These are phyloP conservation scores for Psophia crepitans DNA, from an alignment of 2,113 vertebrate genomes.

Conservation along the genomic window DNA sequence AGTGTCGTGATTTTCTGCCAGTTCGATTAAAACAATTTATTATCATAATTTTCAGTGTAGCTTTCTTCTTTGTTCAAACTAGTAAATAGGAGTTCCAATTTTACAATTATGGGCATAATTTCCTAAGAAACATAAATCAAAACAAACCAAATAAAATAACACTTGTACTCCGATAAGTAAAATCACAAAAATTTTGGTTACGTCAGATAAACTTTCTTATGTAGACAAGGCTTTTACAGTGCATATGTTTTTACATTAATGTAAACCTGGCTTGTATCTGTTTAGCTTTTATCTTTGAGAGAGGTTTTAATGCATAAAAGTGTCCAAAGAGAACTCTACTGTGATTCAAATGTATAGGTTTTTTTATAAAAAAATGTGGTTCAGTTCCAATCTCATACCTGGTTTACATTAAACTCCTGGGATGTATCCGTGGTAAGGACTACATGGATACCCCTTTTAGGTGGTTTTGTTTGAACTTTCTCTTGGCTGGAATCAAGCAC, in stretches of 20 bases:
- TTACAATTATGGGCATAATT: not conserved
- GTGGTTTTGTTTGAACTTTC: not conserved
- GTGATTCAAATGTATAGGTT: not conserved
- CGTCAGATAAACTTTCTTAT: not conserved
- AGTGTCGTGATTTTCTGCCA: not conserved
- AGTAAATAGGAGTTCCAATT: not conserved
- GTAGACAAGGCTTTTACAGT: not conserved
- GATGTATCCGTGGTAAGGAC: not conserved
- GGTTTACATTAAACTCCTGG: not conserved
- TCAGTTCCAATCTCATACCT: not conserved
- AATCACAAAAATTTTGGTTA: not conserved
- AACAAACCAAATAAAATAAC: not conserved
- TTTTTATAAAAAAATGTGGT: not conserved
- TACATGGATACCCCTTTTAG: not conserved
- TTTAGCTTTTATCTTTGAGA: not conserved
- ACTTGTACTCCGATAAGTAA: not conserved
- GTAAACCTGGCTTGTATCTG: not conserved
- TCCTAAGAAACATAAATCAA: not conserved
- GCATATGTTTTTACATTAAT: not conserved
- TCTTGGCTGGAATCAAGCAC: not conserved
- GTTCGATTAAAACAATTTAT: conserved; percentile 2
- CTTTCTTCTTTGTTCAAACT: not conserved
- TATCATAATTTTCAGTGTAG: not conserved
- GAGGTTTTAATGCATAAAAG: not conserved
- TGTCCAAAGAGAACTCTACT: not conserved